phyloP scores from a whole-genome alignment of 2,113 vertebrate species.

The Sturnus vulgaris region DNA sequence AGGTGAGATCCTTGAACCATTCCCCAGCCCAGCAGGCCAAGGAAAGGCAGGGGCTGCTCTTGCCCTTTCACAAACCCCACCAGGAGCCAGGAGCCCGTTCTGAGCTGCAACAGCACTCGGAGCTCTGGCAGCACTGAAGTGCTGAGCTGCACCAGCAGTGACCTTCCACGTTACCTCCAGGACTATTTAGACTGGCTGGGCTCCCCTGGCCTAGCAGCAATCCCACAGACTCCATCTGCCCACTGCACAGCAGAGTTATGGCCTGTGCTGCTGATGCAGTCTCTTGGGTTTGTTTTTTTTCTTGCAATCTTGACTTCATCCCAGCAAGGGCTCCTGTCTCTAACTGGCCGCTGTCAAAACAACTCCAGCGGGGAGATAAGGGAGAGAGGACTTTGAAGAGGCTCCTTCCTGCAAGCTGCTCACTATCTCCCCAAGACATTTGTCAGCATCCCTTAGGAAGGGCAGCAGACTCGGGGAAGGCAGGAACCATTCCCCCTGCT shows the following conservation, averaged over 20 bases:
- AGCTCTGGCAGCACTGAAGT: background rate
- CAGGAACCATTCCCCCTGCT: background rate
- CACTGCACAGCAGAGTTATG: conserved; percentile 10
- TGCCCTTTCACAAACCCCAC: background rate
- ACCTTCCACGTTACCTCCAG: conserved; percentile 8
- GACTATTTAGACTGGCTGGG: conserved; percentile 49
- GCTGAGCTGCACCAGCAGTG: background rate
- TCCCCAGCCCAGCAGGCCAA: background rate
- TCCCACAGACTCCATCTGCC: conserved; percentile 39
- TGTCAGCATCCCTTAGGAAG: conserved; percentile 58
- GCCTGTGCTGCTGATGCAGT: conserved; percentile 19
- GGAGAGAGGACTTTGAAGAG: conserved; percentile 62
- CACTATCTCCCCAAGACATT: conserved; percentile 50
- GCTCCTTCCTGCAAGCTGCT: conserved; percentile 63
- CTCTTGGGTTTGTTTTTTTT: conserved; percentile 47
- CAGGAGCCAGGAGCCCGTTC: background rate
- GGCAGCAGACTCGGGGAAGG: conserved; percentile 29
- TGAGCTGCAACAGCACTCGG: background rate
- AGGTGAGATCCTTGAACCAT: background rate
- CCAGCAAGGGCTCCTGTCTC: conserved; percentile 68
- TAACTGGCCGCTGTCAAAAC: conserved; percentile 73
- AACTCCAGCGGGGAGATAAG: conserved; percentile 77
- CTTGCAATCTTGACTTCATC: conserved; percentile 50
- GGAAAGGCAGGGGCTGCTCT: background rate
- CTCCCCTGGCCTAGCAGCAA: conserved; percentile 23